These are phyloP conservation scores for Eupithecia pulchellata DNA, from an alignment of 2,888 invertebrate species.

Conservation along the genomic window DNA sequence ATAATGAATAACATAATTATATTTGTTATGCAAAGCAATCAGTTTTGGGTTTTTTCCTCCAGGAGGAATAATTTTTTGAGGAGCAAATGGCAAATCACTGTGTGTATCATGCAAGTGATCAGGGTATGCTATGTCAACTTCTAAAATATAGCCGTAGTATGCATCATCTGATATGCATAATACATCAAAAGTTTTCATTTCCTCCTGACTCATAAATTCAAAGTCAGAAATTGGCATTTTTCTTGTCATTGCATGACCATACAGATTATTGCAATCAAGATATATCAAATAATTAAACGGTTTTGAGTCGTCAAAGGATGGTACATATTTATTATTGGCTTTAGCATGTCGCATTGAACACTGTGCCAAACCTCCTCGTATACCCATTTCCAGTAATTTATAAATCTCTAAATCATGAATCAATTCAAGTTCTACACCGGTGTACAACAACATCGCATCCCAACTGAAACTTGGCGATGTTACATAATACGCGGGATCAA, in stretches of 20 bases:
- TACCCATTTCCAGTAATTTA: constrained; percentile 19
- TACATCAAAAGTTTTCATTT: constrained; percentile 32
- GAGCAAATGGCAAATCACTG: constrained; percentile 9
- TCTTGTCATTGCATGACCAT: constrained; percentile 29
- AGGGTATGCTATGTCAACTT: constrained; percentile 54
- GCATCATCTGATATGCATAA: neutral
- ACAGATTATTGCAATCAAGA: constrained; percentile 22
- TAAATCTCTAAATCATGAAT: constrained; percentile 22
- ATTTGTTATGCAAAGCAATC: constrained; percentile 25
- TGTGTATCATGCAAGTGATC: constrained; percentile 43
- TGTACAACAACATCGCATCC: constrained; percentile 24
- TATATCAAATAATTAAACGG: no score
- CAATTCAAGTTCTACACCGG: constrained; percentile 14
- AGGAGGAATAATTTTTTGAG: constrained; percentile 6
- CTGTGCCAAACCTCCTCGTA: constrained; percentile 25
- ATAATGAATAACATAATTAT: constrained; percentile 17
- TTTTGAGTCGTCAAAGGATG: no score
- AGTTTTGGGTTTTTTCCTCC: constrained; percentile 22
- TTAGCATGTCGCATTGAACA: constrained; percentile 16
- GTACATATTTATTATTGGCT: constrained; percentile 21
- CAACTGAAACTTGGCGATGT: constrained; percentile 22
- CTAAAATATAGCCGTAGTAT: constrained; percentile 45
- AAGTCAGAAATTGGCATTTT: constrained; percentile 19
- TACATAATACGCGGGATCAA: constrained; percentile 20
- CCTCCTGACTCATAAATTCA: constrained; percentile 24